Evolutionary conservation across 2,113 vertebrate genomes (phyloP).

Genomic region (Choloepus hoffmanni): DNA sequence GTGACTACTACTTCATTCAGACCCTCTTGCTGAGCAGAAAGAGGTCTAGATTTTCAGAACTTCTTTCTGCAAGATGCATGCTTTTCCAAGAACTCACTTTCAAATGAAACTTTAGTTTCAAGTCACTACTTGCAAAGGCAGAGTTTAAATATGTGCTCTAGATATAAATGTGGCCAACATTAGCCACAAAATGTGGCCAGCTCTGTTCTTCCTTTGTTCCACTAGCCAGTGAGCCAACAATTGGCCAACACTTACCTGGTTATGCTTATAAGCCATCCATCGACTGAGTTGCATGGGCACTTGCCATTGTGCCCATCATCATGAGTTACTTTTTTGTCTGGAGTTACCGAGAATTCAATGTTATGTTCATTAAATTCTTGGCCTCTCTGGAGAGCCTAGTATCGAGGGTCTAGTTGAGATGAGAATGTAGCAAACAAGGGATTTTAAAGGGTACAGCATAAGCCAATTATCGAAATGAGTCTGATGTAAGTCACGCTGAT

Average conservation of each 20-base stretch:
- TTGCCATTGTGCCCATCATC: neutral
- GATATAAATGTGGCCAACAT: neutral
- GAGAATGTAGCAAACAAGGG: neutral
- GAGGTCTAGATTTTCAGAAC: neutral
- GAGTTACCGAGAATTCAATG: constrained; percentile 10
- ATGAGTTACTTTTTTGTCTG: neutral
- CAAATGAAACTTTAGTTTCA: neutral
- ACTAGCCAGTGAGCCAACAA: neutral
- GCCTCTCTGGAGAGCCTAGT: neutral
- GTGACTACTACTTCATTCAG: neutral
- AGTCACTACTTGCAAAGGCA: neutral
- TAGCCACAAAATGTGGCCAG: neutral
- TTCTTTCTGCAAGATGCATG: neutral
- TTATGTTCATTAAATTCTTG: constrained; percentile 7
- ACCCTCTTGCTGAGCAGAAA: neutral
- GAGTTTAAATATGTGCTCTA: neutral
- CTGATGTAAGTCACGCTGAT: neutral
- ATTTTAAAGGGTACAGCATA: neutral
- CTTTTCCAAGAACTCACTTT: neutral
- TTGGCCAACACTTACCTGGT: neutral
- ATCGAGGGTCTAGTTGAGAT: neutral
- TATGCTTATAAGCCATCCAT: neutral
- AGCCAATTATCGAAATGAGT: neutral
- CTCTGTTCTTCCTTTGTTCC: neutral
- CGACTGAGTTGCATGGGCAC: neutral